phyloP scores from a whole-genome alignment of 37 sponge, comb jelly and placozoan species.

The Geodia barretti region DNA sequence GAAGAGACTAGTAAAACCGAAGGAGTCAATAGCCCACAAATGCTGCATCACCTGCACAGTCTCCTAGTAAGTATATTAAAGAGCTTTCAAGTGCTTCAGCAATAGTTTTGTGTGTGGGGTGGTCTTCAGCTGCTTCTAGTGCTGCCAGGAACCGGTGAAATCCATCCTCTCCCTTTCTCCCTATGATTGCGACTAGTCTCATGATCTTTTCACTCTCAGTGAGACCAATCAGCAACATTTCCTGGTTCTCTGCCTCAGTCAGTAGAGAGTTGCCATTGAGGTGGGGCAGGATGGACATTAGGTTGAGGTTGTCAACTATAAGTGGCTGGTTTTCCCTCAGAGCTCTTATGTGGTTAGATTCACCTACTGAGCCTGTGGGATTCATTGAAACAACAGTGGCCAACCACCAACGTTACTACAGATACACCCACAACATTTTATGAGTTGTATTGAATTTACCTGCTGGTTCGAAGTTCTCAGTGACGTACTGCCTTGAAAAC shows the following conservation, averaged over 20 bases:
- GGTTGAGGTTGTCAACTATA: neutral
- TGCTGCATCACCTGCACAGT: too few species aligned
- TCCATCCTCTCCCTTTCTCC: constrained; percentile 1
- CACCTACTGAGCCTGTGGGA: too few species aligned
- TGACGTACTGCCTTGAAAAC: too few species aligned
- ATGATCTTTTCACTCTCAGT: neutral
- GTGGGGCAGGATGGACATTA: neutral
- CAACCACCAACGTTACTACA: too few species aligned
- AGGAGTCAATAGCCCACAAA: too few species aligned
- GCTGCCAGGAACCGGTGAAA: neutral
- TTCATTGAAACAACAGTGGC: too few species aligned
- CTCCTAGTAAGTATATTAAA: too few species aligned
- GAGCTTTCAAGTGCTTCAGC: neutral
- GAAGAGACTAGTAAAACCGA: too few species aligned
- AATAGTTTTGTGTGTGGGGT: neutral
- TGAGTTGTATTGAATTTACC: too few species aligned
- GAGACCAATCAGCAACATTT: neutral
- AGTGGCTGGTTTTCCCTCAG: neutral
- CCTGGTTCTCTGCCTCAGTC: constrained; percentile 1
- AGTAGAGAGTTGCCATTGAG: constrained; percentile 6
- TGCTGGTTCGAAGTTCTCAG: too few species aligned
- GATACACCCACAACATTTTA: too few species aligned
- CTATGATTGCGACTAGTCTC: neutral
- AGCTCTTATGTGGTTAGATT: neutral
- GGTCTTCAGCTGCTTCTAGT: neutral